These are phyloP conservation scores for Scaptomyza caliginosa DNA, from an alignment of 2,888 invertebrate genomes.

Conservation along the genomic window DNA sequence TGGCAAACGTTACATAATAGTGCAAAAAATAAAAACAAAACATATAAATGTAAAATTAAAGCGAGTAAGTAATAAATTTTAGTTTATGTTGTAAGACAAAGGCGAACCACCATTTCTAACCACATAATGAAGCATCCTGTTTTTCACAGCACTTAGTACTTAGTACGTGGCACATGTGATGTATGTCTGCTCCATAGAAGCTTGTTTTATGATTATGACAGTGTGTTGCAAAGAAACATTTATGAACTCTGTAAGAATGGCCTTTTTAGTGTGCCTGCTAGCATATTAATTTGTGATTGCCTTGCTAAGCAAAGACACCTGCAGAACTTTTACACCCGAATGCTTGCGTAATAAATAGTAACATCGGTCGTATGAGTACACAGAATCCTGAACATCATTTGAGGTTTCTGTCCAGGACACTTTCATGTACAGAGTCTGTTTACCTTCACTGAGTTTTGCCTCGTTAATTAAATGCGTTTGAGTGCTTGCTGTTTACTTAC, in stretches of 20 bases:
- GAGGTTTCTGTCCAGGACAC: slow-evolving; percentile 6
- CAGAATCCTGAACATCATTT: slow-evolving; percentile 20
- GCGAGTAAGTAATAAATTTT: too few relatives aligned
- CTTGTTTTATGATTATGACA: slow-evolving; percentile 40
- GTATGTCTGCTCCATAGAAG: slow-evolving; percentile 12
- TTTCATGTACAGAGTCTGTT: slow-evolving; percentile 8
- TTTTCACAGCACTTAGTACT: neutral
- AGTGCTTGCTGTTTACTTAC: slow-evolving; percentile 2
- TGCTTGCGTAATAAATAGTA: slow-evolving; percentile 34
- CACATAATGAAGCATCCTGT: slow-evolving; percentile 17
- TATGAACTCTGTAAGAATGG: slow-evolving; percentile 23
- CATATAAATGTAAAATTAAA: too few relatives aligned
- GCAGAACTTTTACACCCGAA: slow-evolving; percentile 47
- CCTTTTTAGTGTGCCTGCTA: slow-evolving; percentile 41
- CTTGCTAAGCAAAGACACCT: slow-evolving; percentile 29
- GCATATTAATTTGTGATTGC: slow-evolving; percentile 56
- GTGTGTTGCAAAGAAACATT: slow-evolving; percentile 21
- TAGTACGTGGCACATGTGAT: neutral
- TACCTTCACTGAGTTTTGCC: slow-evolving; percentile 14
- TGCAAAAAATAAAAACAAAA: too few relatives aligned
- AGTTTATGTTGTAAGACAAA: neutral
- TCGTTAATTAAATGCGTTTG: slow-evolving; percentile 44
- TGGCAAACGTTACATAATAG: too few relatives aligned
- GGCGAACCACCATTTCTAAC: neutral
- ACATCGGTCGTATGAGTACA: neutral